Conservation (phyloP, 2,888 invertebrate species). For the Heliconius sara region DNA sequence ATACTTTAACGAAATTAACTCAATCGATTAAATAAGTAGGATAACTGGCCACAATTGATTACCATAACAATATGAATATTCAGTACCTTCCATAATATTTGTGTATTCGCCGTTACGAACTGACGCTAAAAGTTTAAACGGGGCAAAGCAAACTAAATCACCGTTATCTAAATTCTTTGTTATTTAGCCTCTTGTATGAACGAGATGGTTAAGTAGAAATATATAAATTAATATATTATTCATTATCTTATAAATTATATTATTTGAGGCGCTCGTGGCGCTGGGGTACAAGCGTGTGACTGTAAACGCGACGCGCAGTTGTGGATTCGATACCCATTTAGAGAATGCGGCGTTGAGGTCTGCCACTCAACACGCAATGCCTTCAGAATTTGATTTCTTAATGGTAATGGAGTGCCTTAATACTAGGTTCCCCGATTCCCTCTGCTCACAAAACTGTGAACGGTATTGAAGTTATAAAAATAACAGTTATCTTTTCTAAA, state of each 20-base stretch:
- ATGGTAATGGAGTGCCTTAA: background rate
- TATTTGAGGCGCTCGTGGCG: background rate
- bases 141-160: conserved; percentile 37
- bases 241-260: background rate
- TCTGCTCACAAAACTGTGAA: too few relatives aligned
- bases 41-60: background rate
- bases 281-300: background rate
- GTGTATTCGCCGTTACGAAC: conserved; percentile 31
- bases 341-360: background rate
- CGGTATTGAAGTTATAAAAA: background rate
- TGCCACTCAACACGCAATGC: background rate
- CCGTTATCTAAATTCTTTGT: conserved; percentile 50
- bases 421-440: background rate
- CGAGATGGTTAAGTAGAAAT: conserved; percentile 39
- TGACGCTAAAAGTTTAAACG: conserved; percentile 29
- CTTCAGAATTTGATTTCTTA: background rate
- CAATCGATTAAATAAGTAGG: background rate
- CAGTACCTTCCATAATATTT: conserved; percentile 25
- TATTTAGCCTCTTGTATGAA: conserved; percentile 47
- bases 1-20: background rate
- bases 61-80: conserved; percentile 1
- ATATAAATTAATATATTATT: background rate
- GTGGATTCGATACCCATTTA: background rate
- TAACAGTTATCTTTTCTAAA: background rate
- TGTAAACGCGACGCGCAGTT: background rate